Conservation (phyloP, 2,113 vertebrate species). For the Alligator mississippiensis region DNA sequence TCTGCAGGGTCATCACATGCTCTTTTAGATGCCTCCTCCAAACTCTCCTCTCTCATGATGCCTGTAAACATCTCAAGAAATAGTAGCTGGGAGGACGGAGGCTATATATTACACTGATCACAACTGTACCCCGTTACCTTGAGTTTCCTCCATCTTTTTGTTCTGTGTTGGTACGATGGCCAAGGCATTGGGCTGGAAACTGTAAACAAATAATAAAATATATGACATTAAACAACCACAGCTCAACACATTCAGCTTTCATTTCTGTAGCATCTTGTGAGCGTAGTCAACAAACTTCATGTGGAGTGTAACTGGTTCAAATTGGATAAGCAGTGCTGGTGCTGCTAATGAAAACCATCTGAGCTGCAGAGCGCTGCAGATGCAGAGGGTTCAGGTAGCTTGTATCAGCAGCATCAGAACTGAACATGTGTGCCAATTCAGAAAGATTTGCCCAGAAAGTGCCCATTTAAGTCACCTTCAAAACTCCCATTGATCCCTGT, state of each 20-base stretch:
- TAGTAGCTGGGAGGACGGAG: not conserved
- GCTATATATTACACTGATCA: not conserved
- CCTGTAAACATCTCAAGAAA: not conserved
- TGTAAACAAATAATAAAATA: not conserved
- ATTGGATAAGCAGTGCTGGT: not conserved
- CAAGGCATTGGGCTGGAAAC: not conserved
- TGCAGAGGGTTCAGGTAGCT: too few species aligned
- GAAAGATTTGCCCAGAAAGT: not conserved
- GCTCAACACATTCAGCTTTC: not conserved
- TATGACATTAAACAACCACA: not conserved
- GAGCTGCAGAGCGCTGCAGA: not conserved
- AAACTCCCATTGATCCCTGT: not conserved
- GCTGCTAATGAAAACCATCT: not conserved
- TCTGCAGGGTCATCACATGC: not conserved
- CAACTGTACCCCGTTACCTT: not conserved
- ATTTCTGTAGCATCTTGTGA: not conserved
- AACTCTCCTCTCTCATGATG: not conserved
- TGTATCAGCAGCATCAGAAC: too few species aligned
- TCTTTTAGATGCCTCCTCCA: not conserved
- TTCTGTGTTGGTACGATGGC: fast-evolving
- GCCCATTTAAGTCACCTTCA: not conserved
- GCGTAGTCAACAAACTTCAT: fast-evolving
- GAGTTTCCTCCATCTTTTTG: not conserved
- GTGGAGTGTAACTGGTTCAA: not conserved
- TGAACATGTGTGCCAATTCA: too few species aligned